Percentiles rank a stretch among this genome's conserved stretches.
Conservation (phyloP, 1,140 invertebrate genomes). For the Zaprionus camerounensis region DNA sequence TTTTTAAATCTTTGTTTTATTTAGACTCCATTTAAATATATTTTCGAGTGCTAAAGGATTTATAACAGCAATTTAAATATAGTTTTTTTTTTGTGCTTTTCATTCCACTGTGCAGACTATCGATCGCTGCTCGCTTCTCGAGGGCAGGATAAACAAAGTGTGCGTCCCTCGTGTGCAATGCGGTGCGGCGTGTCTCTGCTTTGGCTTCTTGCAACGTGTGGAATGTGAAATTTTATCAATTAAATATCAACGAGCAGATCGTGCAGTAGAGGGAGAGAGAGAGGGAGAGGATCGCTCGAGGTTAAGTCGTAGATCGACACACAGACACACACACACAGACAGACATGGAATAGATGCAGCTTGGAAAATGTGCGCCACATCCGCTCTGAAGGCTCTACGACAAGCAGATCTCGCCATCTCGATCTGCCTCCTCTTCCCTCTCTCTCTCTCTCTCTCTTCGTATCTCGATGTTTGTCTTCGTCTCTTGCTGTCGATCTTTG, state of each 20-base stretch:
- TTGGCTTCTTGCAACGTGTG: conserved; percentile 65
- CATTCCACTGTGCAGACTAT: not conserved
- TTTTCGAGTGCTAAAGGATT: too few relatives aligned
- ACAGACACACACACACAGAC: conserved; percentile 3
- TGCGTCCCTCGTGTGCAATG: conserved; percentile 31
- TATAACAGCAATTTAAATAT: not conserved
- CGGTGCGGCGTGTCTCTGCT: conserved; percentile 42
- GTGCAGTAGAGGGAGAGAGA: conserved; percentile 10
- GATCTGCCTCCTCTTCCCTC: conserved; percentile 15
- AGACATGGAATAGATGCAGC: conserved; percentile 23
- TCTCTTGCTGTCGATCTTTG: conserved; percentile 47
- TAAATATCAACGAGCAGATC: conserved; percentile 63
- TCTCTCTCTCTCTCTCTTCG: conserved; percentile 1
- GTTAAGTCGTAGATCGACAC: conserved; percentile 29
- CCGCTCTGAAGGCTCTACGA: conserved; percentile 55
- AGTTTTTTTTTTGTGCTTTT: not conserved
- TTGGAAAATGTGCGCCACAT: conserved; percentile 74
- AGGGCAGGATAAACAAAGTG: conserved; percentile 65
- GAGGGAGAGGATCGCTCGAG: conserved; percentile 1
- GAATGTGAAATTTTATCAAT: conserved; percentile 83
- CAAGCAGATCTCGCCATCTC: conserved; percentile 21
- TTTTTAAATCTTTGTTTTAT: not conserved
- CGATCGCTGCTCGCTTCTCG: conserved; percentile 51
- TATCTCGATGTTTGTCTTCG: conserved; percentile 47
- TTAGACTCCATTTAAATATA: not conserved